These are phyloP conservation scores for Choloepus hoffmanni DNA, from an alignment of 2,113 vertebrate species.

Conservation along the genomic window DNA sequence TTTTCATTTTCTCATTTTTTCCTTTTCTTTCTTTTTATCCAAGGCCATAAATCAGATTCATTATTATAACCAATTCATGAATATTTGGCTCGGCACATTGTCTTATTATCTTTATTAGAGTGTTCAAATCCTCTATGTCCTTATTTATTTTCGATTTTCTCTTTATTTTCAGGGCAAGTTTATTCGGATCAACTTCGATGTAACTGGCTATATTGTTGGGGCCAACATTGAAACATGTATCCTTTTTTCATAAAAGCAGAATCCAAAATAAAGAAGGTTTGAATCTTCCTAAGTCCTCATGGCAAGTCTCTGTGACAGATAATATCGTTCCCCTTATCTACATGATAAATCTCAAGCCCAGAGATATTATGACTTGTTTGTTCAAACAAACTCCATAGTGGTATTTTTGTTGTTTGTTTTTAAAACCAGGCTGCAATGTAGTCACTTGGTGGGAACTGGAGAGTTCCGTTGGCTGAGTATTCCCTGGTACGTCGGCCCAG, in stretches of 20 bases:
- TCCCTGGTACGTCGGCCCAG: neutral
- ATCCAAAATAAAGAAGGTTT: neutral
- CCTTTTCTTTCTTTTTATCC: neutral
- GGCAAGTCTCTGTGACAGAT: neutral
- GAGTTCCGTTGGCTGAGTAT: neutral
- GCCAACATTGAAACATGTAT: slow-evolving; percentile 99
- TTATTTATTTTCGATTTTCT: slow-evolving; percentile 36
- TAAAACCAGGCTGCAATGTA: neutral
- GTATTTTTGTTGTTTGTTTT: neutral
- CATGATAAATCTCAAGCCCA: neutral
- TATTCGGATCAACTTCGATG: slow-evolving; percentile 99
- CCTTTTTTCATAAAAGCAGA: slow-evolving; percentile 83
- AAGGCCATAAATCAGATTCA: neutral
- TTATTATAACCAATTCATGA: neutral
- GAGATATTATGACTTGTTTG: neutral
- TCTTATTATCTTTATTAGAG: neutral
- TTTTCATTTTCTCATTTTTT: neutral
- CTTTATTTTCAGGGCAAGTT: slow-evolving; percentile 95
- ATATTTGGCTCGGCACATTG: neutral
- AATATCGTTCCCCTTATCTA: neutral
- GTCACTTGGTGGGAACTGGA: neutral
- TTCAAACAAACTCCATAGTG: neutral
- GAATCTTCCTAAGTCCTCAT: neutral
- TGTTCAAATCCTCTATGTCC: neutral
- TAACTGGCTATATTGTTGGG: slow-evolving; percentile 98